Conservation (phyloP, 2,113 vertebrate species). For the Lontra canadensis region DNA sequence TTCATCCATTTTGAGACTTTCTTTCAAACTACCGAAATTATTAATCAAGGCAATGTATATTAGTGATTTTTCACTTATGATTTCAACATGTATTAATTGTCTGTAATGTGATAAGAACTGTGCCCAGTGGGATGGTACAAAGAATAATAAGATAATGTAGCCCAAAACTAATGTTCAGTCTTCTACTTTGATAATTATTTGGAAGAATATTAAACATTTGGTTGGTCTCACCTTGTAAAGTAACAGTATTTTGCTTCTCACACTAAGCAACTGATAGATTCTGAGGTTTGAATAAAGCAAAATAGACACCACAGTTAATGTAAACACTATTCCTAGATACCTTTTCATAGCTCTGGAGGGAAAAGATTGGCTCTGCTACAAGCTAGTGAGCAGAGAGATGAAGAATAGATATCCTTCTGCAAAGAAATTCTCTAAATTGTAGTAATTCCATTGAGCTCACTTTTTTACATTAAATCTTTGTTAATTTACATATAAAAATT, state of each 20-base stretch:
- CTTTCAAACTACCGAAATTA: not conserved
- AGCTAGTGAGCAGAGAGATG: not conserved
- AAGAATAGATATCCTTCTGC: not conserved
- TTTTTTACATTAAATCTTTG: not conserved
- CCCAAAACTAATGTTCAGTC: not conserved
- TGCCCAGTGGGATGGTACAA: not conserved
- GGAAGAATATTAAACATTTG: not conserved
- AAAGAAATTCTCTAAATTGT: not conserved
- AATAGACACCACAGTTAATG: not conserved
- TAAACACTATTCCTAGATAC: not conserved
- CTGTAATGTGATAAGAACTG: not conserved
- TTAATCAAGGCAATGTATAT: not conserved
- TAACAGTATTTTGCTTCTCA: not conserved
- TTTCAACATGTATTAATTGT: not conserved
- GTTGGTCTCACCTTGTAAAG: not conserved
- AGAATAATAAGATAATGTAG: not conserved
- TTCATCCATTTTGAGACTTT: not conserved
- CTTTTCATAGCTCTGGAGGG: not conserved
- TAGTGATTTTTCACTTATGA: not conserved
- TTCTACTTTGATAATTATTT: not conserved
- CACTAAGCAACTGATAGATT: not conserved
- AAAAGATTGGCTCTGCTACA: not conserved
- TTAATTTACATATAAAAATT: not conserved
- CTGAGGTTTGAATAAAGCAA: not conserved
- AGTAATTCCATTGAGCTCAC: not conserved